phyloP scores from a whole-genome alignment of 2,888 invertebrate species.

The Villa cingulata region DNA sequence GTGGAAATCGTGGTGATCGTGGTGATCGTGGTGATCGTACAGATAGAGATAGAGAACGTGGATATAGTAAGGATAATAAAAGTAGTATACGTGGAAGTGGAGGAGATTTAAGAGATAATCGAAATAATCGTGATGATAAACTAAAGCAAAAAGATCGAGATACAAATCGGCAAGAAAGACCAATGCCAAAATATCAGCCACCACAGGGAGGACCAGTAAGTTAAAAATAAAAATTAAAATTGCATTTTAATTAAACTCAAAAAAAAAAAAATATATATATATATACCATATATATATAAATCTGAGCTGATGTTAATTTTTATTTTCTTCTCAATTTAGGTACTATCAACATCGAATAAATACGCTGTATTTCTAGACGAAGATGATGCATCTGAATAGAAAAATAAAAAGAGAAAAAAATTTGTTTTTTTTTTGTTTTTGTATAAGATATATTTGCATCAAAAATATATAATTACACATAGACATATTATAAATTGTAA shows the following conservation, averaged over 20 bases:
- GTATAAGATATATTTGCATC: no score
- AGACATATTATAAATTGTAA: no score
- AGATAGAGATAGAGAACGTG: conserved; percentile 1
- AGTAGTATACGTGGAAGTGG: neutral
- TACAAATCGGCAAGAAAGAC: conserved; percentile 24
- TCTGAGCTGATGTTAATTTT: conserved; percentile 17
- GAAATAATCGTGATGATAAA: conserved; percentile 25
- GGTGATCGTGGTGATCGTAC: conserved; percentile 12
- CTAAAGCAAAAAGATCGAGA: conserved; percentile 34
- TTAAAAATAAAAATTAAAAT: conserved; percentile 16
- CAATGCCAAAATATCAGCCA: conserved; percentile 60
- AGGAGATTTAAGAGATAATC: conserved; percentile 14
- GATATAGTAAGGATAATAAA: conserved; percentile 5
- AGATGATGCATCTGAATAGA: conserved; percentile 39
- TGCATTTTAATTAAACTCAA: neutral
- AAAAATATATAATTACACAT: no score
- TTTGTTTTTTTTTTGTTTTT: no score
- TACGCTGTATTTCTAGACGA: conserved; percentile 58
- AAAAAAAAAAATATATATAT: neutral
- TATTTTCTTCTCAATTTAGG: conserved; percentile 35
- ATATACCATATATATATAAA: neutral
- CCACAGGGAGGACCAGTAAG: conserved; percentile 54
- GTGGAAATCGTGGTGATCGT: conserved; percentile 17
- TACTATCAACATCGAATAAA: conserved; percentile 63
- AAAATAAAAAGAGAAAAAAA: no score